phyloP scores from a whole-genome alignment of 92 coral and sea anemone species.

The Micromussa lordhowensis region DNA sequence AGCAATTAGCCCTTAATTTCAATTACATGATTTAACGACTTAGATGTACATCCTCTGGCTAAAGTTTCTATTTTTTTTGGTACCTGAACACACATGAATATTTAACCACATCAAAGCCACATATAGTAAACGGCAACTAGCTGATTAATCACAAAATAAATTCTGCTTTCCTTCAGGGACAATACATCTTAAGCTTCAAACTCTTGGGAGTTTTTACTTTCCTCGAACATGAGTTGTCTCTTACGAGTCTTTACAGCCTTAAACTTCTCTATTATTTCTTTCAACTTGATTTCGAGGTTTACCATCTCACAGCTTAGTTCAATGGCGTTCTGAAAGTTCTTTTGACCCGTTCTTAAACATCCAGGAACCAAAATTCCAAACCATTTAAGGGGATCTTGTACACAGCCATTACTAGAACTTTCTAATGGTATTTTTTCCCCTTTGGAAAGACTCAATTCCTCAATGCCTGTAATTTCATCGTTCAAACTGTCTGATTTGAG shows the following conservation, averaged over 20 bases:
- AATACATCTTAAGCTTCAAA: not conserved
- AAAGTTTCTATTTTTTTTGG: not conserved
- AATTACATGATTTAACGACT: not conserved
- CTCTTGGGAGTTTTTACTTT: not conserved
- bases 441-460: slow-evolving; percentile 39
- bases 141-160: not conserved
- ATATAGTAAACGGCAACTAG: not conserved
- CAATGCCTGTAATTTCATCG: slow-evolving; percentile 46
- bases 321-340: slow-evolving; percentile 74
- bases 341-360: slow-evolving; percentile 83
- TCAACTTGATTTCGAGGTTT: slow-evolving; percentile 77
- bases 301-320: slow-evolving; percentile 84
- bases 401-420: not conserved
- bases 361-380: slow-evolving; percentile 95
- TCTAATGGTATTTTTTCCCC: not conserved
- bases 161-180: not conserved
- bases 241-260: slow-evolving; percentile 65
- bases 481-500: slow-evolving; percentile 1
- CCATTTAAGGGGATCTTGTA: slow-evolving; percentile 91
- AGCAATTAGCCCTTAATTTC: not conserved
- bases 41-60: not conserved
- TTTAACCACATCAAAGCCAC: not conserved
- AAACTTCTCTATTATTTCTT: slow-evolving; percentile 59
- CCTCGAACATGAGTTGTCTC: slow-evolving; percentile 12
- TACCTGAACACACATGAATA: slow-evolving; percentile 30